Percentiles rank a stretch among this genome's conserved stretches.
phyloP scores from a whole-genome alignment of 2,113 vertebrate species.

The Recurvirostra avosetta region DNA sequence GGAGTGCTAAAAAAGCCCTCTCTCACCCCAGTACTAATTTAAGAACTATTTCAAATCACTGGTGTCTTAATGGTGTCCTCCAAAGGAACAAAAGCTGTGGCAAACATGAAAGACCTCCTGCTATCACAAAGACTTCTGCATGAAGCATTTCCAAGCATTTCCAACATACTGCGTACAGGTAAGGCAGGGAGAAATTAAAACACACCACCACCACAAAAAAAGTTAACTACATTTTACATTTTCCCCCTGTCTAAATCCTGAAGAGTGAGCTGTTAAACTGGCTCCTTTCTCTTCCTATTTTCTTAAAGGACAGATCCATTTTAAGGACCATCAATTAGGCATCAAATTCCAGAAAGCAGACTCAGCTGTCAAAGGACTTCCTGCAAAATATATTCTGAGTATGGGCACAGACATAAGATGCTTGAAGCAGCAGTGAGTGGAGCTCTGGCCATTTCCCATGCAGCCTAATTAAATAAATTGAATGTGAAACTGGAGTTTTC shows the following conservation, averaged over 20 bases:
- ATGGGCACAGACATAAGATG: not conserved
- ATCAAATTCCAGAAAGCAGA: not conserved
- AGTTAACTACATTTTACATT: not conserved
- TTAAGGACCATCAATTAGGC: not conserved
- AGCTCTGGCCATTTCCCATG: not conserved
- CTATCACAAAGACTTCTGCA: not conserved
- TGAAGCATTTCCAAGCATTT: not conserved
- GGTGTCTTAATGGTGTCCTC: not conserved
- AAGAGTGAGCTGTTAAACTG: not conserved
- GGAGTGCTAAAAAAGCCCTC: not conserved
- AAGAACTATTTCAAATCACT: not conserved
- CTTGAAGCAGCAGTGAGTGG: not conserved
- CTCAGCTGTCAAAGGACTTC: constrained; percentile 17
- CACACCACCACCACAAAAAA: not conserved
- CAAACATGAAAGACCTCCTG: not conserved
- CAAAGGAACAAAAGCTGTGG: not conserved
- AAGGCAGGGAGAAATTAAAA: not conserved
- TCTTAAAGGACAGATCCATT: constrained; percentile 4
- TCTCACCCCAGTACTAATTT: not conserved
- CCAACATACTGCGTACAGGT: no score
- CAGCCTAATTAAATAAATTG: not conserved
- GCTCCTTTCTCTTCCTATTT: not conserved
- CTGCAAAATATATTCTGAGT: not conserved
- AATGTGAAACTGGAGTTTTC: not conserved
- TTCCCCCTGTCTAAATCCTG: not conserved